These are phyloP conservation scores for Limenitis camilla DNA, from an alignment of 2,888 invertebrate genomes.

Conservation along the genomic window DNA sequence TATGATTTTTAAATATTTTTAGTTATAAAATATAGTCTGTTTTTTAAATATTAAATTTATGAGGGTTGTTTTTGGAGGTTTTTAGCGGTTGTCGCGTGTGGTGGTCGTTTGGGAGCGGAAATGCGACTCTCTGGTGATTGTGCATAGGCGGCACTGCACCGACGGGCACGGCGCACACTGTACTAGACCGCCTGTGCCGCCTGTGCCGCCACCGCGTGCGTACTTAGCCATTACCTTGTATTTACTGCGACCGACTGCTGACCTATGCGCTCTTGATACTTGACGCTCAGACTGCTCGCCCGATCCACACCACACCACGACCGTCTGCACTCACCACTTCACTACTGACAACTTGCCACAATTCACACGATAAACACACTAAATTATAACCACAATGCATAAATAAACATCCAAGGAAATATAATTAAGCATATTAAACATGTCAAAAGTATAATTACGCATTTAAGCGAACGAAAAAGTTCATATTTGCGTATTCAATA, in stretches of 20 bases:
- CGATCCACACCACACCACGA: neutral
- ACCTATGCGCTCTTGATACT: conserved; percentile 53
- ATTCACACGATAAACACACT: too few relatives aligned
- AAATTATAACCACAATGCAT: too few relatives aligned
- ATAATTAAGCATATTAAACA: too few relatives aligned
- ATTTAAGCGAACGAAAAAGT: too few relatives aligned
- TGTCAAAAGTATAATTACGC: too few relatives aligned
- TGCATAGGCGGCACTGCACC: conserved; percentile 75
- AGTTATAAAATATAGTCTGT: conserved; percentile 63
- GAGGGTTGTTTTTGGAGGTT: conserved; percentile 45
- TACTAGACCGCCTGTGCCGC: conserved; percentile 69
- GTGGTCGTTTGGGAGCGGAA: conserved; percentile 59
- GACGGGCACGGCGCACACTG: conserved; percentile 70
- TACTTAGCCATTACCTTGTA: conserved; percentile 76
- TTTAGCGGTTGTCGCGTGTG: conserved; percentile 68
- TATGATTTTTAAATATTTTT: conserved; percentile 54
- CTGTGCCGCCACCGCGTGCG: conserved; percentile 48
- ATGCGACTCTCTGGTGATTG: conserved; percentile 70
- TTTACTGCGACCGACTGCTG: conserved; percentile 63
- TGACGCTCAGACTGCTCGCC: conserved; percentile 25
- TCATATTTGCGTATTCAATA: too few relatives aligned
- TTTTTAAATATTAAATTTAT: conserved; percentile 45
- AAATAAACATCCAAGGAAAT: too few relatives aligned
- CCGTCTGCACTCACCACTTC: too few relatives aligned
- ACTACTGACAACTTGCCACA: too few relatives aligned